These are phyloP conservation scores for Lycorma delicatula DNA, from an alignment of 1,140 invertebrate genomes.

Conservation along the genomic window DNA sequence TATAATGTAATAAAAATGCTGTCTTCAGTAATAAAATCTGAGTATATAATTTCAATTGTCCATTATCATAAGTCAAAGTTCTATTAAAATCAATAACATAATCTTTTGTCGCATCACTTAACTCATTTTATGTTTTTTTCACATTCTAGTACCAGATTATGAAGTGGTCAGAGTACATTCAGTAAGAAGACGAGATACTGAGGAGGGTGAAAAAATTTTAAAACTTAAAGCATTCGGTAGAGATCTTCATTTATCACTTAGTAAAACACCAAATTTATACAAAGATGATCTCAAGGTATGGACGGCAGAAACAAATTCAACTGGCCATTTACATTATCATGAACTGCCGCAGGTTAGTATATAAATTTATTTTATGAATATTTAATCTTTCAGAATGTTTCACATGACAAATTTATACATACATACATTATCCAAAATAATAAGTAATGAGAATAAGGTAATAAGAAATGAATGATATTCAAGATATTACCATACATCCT, in stretches of 20 bases:
- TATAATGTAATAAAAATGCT: neutral
- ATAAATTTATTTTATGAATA: too few relatives aligned
- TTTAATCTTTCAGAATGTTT: too few relatives aligned
- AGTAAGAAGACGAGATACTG: slow-evolving; percentile 21
- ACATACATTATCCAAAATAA: too few relatives aligned
- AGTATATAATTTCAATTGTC: neutral
- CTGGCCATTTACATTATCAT: slow-evolving; percentile 24
- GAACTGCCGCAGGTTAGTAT: slow-evolving; percentile 25
- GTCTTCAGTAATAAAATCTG: neutral
- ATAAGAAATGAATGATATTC: too few relatives aligned
- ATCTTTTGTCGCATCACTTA: neutral
- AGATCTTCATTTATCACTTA: slow-evolving; percentile 59
- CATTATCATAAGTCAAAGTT: neutral
- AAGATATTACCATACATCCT: too few relatives aligned
- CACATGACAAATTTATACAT: too few relatives aligned
- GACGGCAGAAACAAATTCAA: slow-evolving; percentile 22
- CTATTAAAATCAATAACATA: neutral
- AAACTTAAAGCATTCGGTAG: slow-evolving; percentile 68
- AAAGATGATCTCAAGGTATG: slow-evolving; percentile 59
- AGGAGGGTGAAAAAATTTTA: slow-evolving; percentile 46
- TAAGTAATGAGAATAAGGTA: too few relatives aligned
- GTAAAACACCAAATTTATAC: slow-evolving; percentile 58
- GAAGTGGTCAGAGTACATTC: slow-evolving; percentile 48
- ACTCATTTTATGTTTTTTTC: neutral
- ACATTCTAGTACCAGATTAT: slow-evolving; percentile 47